Percentiles rank a stretch among this genome's conserved stretches.
These are phyloP conservation scores for Triplophysa yarkandensis DNA, from an alignment of 2,797 vertebrate genomes.

Conservation along the genomic window DNA sequence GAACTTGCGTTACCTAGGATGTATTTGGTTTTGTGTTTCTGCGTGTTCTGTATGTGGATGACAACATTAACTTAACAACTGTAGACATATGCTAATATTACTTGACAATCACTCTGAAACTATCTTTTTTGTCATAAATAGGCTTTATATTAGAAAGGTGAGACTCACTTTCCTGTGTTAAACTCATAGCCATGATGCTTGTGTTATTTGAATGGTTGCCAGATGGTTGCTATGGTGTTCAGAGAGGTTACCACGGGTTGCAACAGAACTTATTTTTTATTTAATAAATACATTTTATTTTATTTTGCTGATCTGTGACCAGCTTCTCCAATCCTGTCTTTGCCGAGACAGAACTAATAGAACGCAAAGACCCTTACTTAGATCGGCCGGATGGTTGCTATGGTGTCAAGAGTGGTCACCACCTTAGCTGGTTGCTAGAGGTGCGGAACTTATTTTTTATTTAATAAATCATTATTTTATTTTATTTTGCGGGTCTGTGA, in stretches of 20 bases:
- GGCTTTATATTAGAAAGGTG: neutral
- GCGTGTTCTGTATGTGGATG: neutral
- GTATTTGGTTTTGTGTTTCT: conserved; percentile 19
- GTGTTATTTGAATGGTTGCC: neutral
- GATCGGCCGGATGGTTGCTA: no score
- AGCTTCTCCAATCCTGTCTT: no score
- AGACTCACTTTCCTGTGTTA: neutral
- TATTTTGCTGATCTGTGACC: no score
- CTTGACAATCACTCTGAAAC: neutral
- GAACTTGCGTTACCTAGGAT: neutral
- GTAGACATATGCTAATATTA: neutral
- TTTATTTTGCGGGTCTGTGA: no score
- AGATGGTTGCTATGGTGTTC: neutral
- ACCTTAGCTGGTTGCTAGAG: no score
- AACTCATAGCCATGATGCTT: neutral
- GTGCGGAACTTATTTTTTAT: no score
- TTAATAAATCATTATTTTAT: no score
- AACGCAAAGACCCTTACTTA: no score
- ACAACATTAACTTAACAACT: neutral
- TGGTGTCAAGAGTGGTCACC: no score
- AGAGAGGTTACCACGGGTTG: neutral
- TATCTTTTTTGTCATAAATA: neutral
- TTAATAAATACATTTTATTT: no score
- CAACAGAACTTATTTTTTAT: no score
- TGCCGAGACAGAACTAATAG: no score